Conservation (phyloP, 2,888 invertebrate genomes). For the Leptopilina myrica region DNA sequence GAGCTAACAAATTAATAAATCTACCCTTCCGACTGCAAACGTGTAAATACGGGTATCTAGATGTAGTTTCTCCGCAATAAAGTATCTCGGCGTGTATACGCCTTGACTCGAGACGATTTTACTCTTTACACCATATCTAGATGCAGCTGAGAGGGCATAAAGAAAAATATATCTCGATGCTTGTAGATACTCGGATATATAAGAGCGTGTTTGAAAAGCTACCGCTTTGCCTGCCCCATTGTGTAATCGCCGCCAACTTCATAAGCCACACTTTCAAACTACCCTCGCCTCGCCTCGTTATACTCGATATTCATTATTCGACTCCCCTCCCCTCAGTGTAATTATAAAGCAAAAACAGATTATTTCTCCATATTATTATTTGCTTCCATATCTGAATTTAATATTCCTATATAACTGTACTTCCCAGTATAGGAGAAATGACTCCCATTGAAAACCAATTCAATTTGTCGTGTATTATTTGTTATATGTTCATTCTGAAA, state of each 20-base stretch:
- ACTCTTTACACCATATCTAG: slow-evolving; percentile 2
- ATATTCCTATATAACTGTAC: slow-evolving; percentile 24
- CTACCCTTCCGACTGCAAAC: slow-evolving; percentile 32
- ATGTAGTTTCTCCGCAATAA: slow-evolving; percentile 32
- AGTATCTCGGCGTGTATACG: slow-evolving; percentile 38
- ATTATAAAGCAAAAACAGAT: neutral
- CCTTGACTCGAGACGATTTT: slow-evolving; percentile 26
- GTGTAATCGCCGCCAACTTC: slow-evolving; percentile 16
- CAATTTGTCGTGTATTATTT: slow-evolving; percentile 12
- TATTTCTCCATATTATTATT: neutral
- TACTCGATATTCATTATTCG: neutral
- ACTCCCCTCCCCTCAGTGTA: neutral
- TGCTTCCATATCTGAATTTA: neutral
- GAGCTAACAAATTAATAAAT: slow-evolving; percentile 37
- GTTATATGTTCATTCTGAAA: neutral
- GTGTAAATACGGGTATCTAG: slow-evolving; percentile 41
- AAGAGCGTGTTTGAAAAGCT: slow-evolving; percentile 31
- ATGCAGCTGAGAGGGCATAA: slow-evolving; percentile 8
- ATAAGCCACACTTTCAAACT: slow-evolving; percentile 1
- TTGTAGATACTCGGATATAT: slow-evolving; percentile 36
- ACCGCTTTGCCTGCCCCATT: slow-evolving; percentile 21
- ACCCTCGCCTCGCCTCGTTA: neutral
- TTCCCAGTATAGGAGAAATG: neutral
- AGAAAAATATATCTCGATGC: slow-evolving; percentile 37
- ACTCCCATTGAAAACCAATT: slow-evolving; percentile 17